phyloP scores from a whole-genome alignment of 1,140 invertebrate genomes.

The Anastrepha ludens region DNA sequence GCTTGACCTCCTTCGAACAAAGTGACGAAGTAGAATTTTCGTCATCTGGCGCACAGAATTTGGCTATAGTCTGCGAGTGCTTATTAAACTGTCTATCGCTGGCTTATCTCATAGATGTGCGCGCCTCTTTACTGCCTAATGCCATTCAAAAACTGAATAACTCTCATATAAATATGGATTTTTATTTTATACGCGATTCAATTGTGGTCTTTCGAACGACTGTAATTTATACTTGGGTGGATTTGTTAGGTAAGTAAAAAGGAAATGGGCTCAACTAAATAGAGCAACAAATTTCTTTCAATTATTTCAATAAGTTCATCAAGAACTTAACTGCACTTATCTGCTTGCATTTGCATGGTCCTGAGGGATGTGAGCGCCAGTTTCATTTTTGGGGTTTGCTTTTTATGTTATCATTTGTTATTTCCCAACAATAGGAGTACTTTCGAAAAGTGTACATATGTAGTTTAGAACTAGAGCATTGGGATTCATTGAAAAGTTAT shows the following conservation, averaged over 20 bases:
- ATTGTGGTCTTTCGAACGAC: conserved; percentile 66
- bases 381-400: too few relatives aligned
- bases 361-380: too few relatives aligned
- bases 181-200: conserved; percentile 38
- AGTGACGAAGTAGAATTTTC: conserved; percentile 34
- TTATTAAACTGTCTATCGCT: conserved; percentile 67
- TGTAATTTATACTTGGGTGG: conserved; percentile 68
- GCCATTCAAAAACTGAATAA: conserved; percentile 2
- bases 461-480: too few relatives aligned
- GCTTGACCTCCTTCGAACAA: conserved; percentile 40
- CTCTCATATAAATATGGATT: conserved; percentile 33
- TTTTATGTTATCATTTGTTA: too few relatives aligned
- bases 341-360: too few relatives aligned
- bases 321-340: too few relatives aligned
- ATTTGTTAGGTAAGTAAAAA: conserved; percentile 63
- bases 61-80: conserved; percentile 66
- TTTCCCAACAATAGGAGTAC: too few relatives aligned
- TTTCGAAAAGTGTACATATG: too few relatives aligned
- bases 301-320: too few relatives aligned
- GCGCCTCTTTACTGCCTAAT: background rate
- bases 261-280: background rate
- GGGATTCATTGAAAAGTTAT: too few relatives aligned
- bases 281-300: too few relatives aligned
- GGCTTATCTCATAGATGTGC: conserved; percentile 57
- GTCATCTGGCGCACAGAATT: background rate